Percentiles rank a stretch among this genome's conserved stretches.
Evolutionary conservation across 2,113 vertebrate species (phyloP).

Genomic region (Ochotona princeps): DNA sequence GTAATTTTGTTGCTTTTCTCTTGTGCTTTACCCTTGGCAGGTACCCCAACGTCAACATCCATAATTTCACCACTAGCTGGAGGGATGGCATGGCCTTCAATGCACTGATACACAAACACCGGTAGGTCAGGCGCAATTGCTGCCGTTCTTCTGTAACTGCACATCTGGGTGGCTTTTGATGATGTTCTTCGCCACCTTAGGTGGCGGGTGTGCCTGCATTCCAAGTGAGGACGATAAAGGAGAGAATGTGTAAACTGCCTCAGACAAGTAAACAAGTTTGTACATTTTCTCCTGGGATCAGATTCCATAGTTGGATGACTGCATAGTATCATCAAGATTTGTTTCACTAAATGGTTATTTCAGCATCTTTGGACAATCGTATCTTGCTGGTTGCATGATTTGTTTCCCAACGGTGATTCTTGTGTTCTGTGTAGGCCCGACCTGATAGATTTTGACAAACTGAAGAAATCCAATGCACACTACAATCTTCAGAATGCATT

Average conservation of each 20-base stretch:
- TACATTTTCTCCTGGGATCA: neutral
- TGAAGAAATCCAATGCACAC: conserved; percentile 99
- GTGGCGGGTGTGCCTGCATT: conserved; percentile 31
- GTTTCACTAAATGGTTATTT: neutral
- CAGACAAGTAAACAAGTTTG: neutral
- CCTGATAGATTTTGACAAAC: conserved; percentile 97
- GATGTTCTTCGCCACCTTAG: neutral
- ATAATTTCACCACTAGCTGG: conserved; percentile 98
- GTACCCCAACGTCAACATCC: conserved; percentile 98
- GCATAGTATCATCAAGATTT: neutral
- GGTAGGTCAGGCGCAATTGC: conserved; percentile 81
- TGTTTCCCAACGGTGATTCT: conserved; percentile 42
- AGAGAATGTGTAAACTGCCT: neutral
- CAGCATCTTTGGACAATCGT: neutral
- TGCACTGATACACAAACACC: conserved; percentile 98
- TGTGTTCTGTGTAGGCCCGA: conserved; percentile 89
- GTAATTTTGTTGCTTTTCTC: conserved; percentile 59
- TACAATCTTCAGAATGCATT: conserved; percentile 99
- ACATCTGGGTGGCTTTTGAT: neutral
- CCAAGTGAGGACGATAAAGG: neutral
- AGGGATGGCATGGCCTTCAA: conserved; percentile 99
- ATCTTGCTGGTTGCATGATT: neutral
- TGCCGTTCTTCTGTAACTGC: neutral
- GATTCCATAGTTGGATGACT: conserved; percentile 26
- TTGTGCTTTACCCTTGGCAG: conserved; percentile 83